Percentiles rank a stretch among this genome's conserved stretches.
Evolutionary conservation across 2,797 vertebrate species (phyloP).

Genomic region (Petrocephalus schoutedeni): DNA sequence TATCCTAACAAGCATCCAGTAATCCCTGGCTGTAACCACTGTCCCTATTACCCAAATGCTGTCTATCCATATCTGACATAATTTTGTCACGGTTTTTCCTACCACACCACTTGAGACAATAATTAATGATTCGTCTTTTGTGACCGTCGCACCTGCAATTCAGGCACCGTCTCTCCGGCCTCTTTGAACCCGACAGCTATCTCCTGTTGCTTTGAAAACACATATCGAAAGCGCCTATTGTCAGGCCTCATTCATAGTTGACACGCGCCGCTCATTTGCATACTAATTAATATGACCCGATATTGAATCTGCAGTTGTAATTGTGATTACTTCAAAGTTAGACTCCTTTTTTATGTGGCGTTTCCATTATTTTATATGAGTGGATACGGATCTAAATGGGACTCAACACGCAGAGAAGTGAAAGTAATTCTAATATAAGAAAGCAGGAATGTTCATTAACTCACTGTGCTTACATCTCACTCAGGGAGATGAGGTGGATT

Average conservation of each 20-base stretch:
- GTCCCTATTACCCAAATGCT: neutral
- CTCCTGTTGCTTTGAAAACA: neutral
- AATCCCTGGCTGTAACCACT: neutral
- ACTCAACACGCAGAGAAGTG: neutral
- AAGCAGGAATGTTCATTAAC: neutral
- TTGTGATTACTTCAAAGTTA: neutral
- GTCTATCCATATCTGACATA: neutral
- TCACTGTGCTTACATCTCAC: neutral
- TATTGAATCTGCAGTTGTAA: neutral
- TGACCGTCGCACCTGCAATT: neutral
- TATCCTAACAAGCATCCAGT: neutral
- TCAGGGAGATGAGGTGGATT: no score
- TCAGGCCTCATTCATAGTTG: neutral
- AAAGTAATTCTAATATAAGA: neutral
- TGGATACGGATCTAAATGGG: neutral
- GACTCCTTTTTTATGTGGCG: neutral
- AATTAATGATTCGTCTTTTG: neutral
- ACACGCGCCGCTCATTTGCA: neutral
- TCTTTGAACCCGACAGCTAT: neutral
- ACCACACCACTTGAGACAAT: neutral
- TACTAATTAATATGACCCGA: neutral
- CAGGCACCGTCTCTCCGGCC: neutral
- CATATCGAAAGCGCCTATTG: neutral
- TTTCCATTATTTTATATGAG: neutral
- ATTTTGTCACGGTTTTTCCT: neutral